Evolutionary conservation across 2,888 invertebrate species (phyloP), one percentile per base, ranked within the genome.

Genomic region (Amphiduros pacificus): DNA sequence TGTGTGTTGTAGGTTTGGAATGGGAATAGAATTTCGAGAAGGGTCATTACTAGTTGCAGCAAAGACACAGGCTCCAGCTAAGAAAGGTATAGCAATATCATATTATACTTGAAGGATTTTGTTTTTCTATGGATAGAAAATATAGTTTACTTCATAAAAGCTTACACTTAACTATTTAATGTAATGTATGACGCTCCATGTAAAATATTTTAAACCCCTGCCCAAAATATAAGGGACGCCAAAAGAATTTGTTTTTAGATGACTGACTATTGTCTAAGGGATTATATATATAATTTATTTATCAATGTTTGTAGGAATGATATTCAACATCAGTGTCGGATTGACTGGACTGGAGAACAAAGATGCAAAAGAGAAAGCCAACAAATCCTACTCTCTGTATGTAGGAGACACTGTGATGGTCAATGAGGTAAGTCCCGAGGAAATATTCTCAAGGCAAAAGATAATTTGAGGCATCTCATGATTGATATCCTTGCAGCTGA

Each of bases 11-110:
- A 89, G 89, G 4, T 99, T 99, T 85, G 94, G 90, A 0, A 98
- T 93, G 90, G 99, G 99, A 6, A 93, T 99, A 73, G 98, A 99
- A 81, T 99, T 99, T 81, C 89, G 97, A 60, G 99, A 99, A 82
- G 92, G 92, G 72, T 92, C 94, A 0, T 86, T 98, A 60, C 87
- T 95, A 0, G 92, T 99, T 76, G 92, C 92, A 0, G 91, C 93
- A 0, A 99, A 97, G 86, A 92, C 91, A 17, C 88, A 87, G 48
- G 88, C 89, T 1, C 81, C 88, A 1, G 89, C 90, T 0, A 91
- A 89, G 74, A 95, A 94, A 82, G 94, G 83, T 82, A 65, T 62
- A 36, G 36, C 17, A 9, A 36, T 36, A 11, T 36, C 36, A 11
- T 17, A 11, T 36, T 17, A 36, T 17, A 11, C 11, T 11, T 11